These are phyloP conservation scores for Oscheius sp. DNA, from an alignment of 2,888 invertebrate genomes.

Conservation along the genomic window DNA sequence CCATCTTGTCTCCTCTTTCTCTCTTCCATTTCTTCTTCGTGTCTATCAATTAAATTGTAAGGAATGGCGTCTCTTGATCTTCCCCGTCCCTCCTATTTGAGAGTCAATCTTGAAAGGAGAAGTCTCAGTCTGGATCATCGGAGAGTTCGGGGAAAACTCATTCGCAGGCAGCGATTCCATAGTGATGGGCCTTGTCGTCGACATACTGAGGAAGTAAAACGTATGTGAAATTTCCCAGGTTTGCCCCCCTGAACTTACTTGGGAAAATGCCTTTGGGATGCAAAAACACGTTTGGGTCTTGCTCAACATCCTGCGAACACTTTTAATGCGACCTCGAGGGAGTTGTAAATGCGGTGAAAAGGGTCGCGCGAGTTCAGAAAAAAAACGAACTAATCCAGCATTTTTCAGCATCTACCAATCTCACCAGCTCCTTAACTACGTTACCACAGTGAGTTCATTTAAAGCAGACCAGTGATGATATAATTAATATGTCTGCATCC, in stretches of 20 bases:
- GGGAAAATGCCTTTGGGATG: too few species aligned
- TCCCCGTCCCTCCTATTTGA: not conserved
- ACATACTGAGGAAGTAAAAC: not conserved
- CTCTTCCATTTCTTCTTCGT: not conserved
- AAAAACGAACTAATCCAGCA: not conserved
- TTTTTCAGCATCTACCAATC: slow-evolving; percentile 34
- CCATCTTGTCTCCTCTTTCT: not conserved
- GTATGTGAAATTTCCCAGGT: too few species aligned
- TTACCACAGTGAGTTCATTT: slow-evolving; percentile 27
- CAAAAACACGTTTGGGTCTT: too few species aligned
- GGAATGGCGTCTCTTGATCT: slow-evolving; percentile 17
- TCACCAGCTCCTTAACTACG: slow-evolving; percentile 30
- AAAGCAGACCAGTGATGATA: not conserved
- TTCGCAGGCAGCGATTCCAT: slow-evolving; percentile 15
- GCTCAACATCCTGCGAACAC: not conserved
- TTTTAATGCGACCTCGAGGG: not conserved
- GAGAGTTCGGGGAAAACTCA: slow-evolving; percentile 19
- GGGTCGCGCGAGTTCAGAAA: not conserved
- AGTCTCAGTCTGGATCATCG: slow-evolving; percentile 26
- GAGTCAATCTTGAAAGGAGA: not conserved
- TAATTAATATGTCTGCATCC: not conserved
- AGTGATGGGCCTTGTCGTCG: slow-evolving; percentile 23
- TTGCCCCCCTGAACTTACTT: too few species aligned
- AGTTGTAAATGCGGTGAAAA: not conserved
- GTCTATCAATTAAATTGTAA: not conserved